Conservation (phyloP, 2,797 vertebrate species). For the Somateria mollissima region DNA sequence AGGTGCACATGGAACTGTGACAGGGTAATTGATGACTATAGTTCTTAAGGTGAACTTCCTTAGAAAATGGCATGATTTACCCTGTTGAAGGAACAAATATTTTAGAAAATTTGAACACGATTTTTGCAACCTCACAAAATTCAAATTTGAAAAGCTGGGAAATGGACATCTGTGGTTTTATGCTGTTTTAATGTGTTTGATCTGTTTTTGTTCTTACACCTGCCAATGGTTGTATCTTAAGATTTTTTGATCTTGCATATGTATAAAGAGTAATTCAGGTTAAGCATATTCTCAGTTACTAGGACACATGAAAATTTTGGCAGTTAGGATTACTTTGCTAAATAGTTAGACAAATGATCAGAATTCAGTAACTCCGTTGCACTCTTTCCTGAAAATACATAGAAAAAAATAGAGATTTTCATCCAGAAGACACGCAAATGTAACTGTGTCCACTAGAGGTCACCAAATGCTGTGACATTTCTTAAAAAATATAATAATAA, state of each 20-base stretch:
- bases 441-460: constrained; percentile 54
- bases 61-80: background rate
- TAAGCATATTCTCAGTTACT: background rate
- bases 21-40: background rate
- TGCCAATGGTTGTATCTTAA: background rate
- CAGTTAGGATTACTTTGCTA: background rate
- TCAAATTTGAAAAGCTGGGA: rapidly evolving
- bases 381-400: background rate
- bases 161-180: background rate
- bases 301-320: background rate
- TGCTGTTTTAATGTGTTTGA: background rate
- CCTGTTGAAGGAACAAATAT: background rate
- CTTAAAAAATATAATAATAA: too few species aligned
- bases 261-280: background rate
- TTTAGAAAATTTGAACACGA: background rate
- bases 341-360: background rate
- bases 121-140: background rate
- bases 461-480: constrained; percentile 33
- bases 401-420: background rate
- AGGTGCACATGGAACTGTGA: background rate
- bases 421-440: rapidly evolving
- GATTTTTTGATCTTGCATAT: background rate
- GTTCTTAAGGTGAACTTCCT: background rate
- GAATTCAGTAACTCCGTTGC: background rate
- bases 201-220: background rate